A percentile compares a stretch with the other conserved stretches of the same genome.
Evolutionary conservation across 2,888 invertebrate species (phyloP).

Genomic region (Pantelozetes paolii): DNA sequence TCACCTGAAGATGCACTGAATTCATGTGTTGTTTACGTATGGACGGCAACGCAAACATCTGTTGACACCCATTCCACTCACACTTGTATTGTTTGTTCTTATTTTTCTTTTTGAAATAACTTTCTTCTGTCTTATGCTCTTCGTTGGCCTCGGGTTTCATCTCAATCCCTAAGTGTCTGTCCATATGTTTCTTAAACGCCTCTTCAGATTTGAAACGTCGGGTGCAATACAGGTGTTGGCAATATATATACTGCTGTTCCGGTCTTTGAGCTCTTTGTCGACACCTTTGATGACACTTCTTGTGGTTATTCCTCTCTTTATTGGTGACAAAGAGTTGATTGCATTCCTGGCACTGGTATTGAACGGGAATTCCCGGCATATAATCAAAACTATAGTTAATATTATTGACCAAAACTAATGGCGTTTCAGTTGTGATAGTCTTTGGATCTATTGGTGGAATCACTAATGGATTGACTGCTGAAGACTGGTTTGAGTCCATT

Average conservation of each 20-base stretch:
- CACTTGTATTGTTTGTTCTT: background rate
- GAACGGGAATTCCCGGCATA: background rate
- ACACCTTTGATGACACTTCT: background rate
- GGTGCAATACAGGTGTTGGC: background rate
- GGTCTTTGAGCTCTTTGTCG: background rate
- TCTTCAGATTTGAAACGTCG: background rate
- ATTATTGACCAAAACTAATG: background rate
- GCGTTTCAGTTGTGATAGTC: background rate
- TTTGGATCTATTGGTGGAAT: background rate
- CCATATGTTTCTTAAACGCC: background rate
- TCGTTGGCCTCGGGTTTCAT: background rate
- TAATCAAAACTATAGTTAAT: background rate
- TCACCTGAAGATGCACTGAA: background rate
- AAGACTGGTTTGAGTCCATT: background rate
- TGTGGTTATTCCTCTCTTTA: background rate
- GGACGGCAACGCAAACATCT: background rate
- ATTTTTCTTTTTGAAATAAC: slow-evolving; percentile 2
- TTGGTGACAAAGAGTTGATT: background rate
- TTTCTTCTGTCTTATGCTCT: background rate
- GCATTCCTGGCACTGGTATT: background rate
- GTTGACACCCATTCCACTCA: background rate
- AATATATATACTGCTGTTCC: background rate
- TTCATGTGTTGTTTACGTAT: background rate
- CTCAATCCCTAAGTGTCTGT: background rate
- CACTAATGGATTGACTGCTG: background rate